Conservation (phyloP, 1,140 invertebrate genomes). For the Trichonephila inaurata region DNA sequence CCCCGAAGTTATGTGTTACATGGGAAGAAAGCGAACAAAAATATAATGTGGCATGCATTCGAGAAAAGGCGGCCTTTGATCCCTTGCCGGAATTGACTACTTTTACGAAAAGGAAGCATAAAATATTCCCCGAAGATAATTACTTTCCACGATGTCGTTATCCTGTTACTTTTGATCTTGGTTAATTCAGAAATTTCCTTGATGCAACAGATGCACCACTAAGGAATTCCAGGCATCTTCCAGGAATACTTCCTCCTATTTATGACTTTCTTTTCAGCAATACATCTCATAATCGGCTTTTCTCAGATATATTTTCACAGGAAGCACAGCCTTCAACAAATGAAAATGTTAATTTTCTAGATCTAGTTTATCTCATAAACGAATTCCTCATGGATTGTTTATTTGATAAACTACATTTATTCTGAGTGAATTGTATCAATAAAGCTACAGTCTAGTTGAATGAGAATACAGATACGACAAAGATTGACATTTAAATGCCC, state of each 20-base stretch:
- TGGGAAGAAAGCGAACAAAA: slow-evolving; percentile 48
- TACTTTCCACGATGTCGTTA: slow-evolving; percentile 58
- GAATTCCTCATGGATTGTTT: neutral
- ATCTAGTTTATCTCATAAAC: neutral
- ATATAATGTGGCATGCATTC: slow-evolving; percentile 17
- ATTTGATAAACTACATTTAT: neutral
- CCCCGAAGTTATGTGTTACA: slow-evolving; percentile 20
- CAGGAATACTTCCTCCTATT: neutral
- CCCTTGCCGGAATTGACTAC: slow-evolving; percentile 39
- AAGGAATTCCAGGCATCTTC: neutral
- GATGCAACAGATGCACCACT: neutral
- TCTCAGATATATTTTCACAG: neutral
- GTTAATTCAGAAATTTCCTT: neutral
- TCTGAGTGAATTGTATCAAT: neutral
- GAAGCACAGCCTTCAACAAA: neutral
- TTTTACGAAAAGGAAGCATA: slow-evolving; percentile 28
- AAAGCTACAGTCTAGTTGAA: neutral
- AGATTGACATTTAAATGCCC: neutral
- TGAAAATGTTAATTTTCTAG: neutral
- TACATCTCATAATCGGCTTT: neutral
- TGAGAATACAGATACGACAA: neutral
- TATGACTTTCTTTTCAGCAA: neutral
- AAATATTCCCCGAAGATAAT: slow-evolving; percentile 61
- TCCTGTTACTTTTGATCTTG: slow-evolving; percentile 59
- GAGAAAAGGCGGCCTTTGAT: slow-evolving; percentile 45